Evolutionary conservation across 2,797 vertebrate genomes (phyloP), one percentile per base, ranked within the genome.

Genomic region (Dromococcyx pavoninus): DNA sequence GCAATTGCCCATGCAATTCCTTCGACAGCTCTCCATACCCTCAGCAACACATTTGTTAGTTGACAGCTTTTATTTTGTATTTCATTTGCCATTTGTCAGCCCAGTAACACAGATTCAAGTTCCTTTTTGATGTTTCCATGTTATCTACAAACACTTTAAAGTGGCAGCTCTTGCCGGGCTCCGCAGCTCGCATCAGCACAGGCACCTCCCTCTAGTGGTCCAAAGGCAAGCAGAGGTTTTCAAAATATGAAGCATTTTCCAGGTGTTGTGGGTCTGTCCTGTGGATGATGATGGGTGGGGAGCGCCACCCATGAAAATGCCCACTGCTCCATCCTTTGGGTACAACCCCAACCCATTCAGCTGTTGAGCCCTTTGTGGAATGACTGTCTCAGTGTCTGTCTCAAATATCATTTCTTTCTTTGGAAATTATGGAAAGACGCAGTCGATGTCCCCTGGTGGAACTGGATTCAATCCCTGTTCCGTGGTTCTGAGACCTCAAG

Each of bases 1-100:
- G 56, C 67, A 62, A 76, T 73, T 69, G 61, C 57, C 69, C 1
- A 0, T 25, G 24, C 28, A 33, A n/a, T 39, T 64, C 48, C n/a
- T 51, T 69, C 32, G 0, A 11, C 9, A 70, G 70, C 70, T 57
- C 79, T 67, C 86, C 50, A 16, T 5, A 18, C 24, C 71, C 37
- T 71, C 83, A 35, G 84, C 77, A 77, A 60, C 80, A 65, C 43
- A 48, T 89, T 94, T 93, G 91, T 78, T 67, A n/a, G 19, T 11
- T 96, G 94, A 93, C 93, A 97, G 95, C 66, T 73, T 86, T 91
- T 89, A 91, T 89, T 96, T 97, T 30, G 24, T 86, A 89, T 95
- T 94, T 94, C 91, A 74, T 96, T 97, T 96, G 88, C 95, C 94
- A 22, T 91, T 94, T 96, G 95, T 93, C 96, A 95, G 80, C 83